Base-by-base conservation (phyloP, 2,888 invertebrate species). In the Drosophila nr. medialis region DNA sequence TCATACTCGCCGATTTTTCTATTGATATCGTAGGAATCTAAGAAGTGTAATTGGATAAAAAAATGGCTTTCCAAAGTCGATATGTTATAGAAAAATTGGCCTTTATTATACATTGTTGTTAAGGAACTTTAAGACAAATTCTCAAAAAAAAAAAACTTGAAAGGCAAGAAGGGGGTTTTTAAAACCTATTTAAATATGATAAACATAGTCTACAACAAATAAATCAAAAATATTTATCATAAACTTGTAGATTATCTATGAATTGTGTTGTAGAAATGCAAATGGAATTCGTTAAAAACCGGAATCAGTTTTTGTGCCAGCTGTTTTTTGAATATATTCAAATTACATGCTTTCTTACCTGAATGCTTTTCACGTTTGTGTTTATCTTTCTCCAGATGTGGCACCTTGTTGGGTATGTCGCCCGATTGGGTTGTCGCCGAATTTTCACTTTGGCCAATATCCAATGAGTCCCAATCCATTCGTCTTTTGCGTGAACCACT, bases 401-500 rank as follows among this genome's bases (percentile, higher is more conserved):
- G 29, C 64, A 81, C 68, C 74, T 90, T 90, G 64, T 76, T 80
- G 74, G 90, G 75, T 80, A 90, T 54, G 59, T 91, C 90, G 70
- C 81, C 84, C 62, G 90, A 73, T 62, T 85, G 91, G 56, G 83
- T 69, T 81, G 91, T 77, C 69, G 90, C 84, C 79, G 91, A 82
- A 82, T 87, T 91, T 86, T 89, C 91, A 91, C 91, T 91, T 86
- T 91, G 92, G 86, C 88, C 91, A 55, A 93, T 91, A 80, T 93
- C 93, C 74, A 93, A 89, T 59, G 92, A 89, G 79, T 93, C 93
- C 93, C 93, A 93, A 91, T 93, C 93, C 92, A 93, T 93, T 92
- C 93, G 93, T 89, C 93, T 92, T 87, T 93, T 93, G 79, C 93
- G 93, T 75, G 91, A 90, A 65, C 90, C 86, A 75, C 90, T 89